Evolutionary conservation across 1,140 invertebrate genomes (phyloP), one percentile per base, ranked within the genome.

Genomic region (Hyles euphorbiae): DNA sequence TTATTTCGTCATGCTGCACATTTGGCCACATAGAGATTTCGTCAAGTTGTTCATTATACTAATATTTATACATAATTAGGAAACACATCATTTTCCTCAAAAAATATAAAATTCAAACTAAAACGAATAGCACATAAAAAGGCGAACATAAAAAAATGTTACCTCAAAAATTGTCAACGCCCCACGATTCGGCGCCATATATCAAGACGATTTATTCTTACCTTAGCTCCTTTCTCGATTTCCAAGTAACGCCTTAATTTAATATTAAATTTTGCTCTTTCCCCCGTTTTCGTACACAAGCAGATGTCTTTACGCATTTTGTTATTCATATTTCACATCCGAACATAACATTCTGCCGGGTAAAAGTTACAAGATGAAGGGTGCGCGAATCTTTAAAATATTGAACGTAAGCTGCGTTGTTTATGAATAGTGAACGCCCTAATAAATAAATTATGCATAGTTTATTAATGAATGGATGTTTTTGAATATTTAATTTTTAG

Each of bases 211-310:
- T 87, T 87, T 87, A 87, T 84, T 76, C 69, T 69, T 76, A 84
- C 79, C 82, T 83, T 73, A 74, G 78, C 76, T 75, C 79, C 76
- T 80, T 78, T 78, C 84, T 83, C 84, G 81, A 85, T 87, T 84
- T 81, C 69, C 66, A 76, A 75, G 77, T 78, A 84, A 87, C 78
- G 78, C 84, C 82, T 84, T 87, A 87, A 85, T 87, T 87, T 83
- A 87, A 85, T 87, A 85, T 85, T 83, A 87, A 87, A 87, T 85
- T 87, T 71, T 76, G 79, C 81, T 74, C 76, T 76, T 78, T 82
- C 68, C 70, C 65, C 63, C 57, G 63, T 58, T 53, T 66, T 54
- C 58, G 57, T 63, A 66, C 66, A 70, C 67, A 69, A 77, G 70
- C 81, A 83, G 78, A 84, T 87, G 80, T 83, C 78, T 79, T 80